phyloP scores from a whole-genome alignment of 2,888 invertebrate genomes.

The Falcaria lacertinaria region DNA sequence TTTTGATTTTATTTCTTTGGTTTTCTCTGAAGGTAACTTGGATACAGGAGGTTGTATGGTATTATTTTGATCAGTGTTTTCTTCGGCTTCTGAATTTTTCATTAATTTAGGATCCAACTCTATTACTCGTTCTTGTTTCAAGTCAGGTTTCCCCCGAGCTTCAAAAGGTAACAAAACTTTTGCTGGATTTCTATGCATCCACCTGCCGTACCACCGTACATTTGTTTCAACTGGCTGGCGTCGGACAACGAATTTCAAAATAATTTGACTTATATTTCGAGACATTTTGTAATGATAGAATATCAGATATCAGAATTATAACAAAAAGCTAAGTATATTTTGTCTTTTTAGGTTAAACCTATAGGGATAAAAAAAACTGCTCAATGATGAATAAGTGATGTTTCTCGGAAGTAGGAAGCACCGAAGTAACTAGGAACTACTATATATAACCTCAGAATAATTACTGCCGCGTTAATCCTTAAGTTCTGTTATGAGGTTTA shows the following conservation, averaged over 20 bases:
- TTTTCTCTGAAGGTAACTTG: constrained; percentile 24
- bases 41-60: constrained; percentile 5
- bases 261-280: constrained; percentile 22
- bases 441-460: no score
- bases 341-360: no score
- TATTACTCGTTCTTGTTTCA: constrained; percentile 66
- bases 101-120: constrained; percentile 38
- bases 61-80: constrained; percentile 5
- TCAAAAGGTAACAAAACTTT: constrained; percentile 74
- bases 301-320: no score
- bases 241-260: constrained; percentile 23
- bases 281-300: constrained; percentile 23
- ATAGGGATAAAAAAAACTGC: no score
- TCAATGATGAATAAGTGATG: no score
- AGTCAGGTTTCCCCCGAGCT: constrained; percentile 33
- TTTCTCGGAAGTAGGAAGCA: no score
- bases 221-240: constrained; percentile 20
- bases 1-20: constrained; percentile 44
- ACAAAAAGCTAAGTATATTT: no score
- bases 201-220: constrained; percentile 62
- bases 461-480: no score
- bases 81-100: constrained; percentile 26
- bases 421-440: no score
- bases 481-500: no score
- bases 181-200: constrained; percentile 73